A percentile compares a stretch with the other conserved stretches of the same genome.
Evolutionary conservation across 2,797 vertebrate species (phyloP).

Genomic region (Acipenser transmontanus): DNA sequence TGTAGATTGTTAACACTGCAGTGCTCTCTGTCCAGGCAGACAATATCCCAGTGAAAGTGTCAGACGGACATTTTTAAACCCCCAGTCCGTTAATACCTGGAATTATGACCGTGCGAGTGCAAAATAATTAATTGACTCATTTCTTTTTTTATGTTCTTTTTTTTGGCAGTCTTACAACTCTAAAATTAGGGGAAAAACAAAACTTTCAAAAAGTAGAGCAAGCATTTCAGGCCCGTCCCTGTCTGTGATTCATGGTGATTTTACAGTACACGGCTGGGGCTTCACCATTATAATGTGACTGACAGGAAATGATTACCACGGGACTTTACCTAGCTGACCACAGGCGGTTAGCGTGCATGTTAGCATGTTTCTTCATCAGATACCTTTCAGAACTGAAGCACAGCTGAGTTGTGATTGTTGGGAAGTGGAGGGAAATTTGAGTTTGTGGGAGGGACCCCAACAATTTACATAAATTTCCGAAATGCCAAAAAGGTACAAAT

Average conservation of each 20-base stretch:
- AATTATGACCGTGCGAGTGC: neutral
- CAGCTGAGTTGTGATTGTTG: conserved; percentile 31
- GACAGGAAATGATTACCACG: conserved; percentile 34
- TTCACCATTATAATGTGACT: conserved; percentile 36
- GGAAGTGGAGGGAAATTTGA: conserved; percentile 32
- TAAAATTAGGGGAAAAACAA: conserved; percentile 14
- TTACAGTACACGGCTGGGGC: conserved; percentile 35
- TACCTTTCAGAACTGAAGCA: conserved; percentile 18
- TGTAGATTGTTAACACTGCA: too few relatives aligned
- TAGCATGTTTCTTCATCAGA: conserved; percentile 21
- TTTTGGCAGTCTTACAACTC: neutral
- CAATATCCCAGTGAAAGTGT: neutral
- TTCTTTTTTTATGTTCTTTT: neutral
- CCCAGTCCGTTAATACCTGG: conserved; percentile 1
- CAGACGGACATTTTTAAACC: neutral
- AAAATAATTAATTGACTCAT: conserved; percentile 7
- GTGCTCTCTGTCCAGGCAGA: too few relatives aligned
- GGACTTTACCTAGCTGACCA: conserved; percentile 40
- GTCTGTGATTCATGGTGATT: conserved; percentile 28
- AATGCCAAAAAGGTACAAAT: conserved; percentile 22
- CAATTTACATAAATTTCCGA: conserved; percentile 43
- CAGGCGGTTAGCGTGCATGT: conserved; percentile 23
- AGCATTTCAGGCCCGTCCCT: conserved; percentile 19
- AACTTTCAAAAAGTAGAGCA: conserved; percentile 30
- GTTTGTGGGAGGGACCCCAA: conserved; percentile 27